Evolutionary conservation across 2,113 vertebrate genomes (phyloP).

Genomic region (Nanger granti): DNA sequence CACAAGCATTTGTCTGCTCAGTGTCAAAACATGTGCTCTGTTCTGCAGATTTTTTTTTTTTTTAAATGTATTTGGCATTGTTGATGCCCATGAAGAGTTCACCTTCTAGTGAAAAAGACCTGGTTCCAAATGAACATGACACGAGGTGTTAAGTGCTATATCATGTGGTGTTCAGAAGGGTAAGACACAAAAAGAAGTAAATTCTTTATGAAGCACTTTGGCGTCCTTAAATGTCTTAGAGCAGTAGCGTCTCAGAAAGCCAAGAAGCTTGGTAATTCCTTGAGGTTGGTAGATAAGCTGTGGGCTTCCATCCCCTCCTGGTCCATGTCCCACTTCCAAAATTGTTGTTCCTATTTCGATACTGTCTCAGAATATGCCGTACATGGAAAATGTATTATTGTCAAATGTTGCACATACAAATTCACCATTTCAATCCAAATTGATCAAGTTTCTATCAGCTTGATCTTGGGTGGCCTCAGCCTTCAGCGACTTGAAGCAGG

Average conservation of each 20-base stretch:
- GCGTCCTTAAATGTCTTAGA: neutral
- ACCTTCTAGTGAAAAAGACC: neutral
- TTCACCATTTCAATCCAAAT: neutral
- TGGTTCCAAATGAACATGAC: neutral
- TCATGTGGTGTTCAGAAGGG: neutral
- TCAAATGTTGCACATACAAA: neutral
- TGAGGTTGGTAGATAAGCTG: neutral
- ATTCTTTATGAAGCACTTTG: neutral
- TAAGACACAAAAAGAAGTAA: neutral
- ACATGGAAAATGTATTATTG: neutral
- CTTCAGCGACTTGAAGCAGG: neutral
- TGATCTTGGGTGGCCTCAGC: neutral
- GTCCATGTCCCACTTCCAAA: neutral
- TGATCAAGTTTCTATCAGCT: neutral
- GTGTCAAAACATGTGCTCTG: neutral
- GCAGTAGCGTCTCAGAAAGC: neutral
- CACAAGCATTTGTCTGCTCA: neutral
- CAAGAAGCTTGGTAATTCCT: neutral
- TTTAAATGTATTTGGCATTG: neutral
- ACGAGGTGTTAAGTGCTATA: neutral
- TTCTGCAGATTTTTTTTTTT: neutral
- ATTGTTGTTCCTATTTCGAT: neutral
- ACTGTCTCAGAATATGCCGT: neutral
- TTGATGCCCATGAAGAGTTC: neutral
- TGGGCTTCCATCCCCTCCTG: neutral